Evolutionary conservation across 2,797 vertebrate genomes (phyloP).

Genomic region (Antennarius maculatus): DNA sequence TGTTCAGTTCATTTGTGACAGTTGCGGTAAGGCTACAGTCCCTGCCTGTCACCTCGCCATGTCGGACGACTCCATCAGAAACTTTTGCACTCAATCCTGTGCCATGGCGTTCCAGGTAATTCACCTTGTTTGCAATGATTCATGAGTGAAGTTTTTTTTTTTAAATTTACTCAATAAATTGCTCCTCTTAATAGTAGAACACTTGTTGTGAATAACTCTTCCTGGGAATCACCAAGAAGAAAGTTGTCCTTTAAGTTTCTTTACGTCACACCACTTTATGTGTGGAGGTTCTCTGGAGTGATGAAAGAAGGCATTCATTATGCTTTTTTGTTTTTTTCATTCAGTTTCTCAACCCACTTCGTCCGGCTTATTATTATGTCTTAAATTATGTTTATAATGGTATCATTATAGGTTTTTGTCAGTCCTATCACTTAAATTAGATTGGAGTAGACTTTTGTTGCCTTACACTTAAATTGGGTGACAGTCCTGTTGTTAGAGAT

Average conservation of each 20-base stretch:
- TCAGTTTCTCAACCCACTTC: too few relatives aligned
- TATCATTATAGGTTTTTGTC: not conserved
- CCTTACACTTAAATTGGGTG: too few relatives aligned
- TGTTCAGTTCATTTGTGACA: slow-evolving; percentile 85
- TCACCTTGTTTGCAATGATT: too few relatives aligned
- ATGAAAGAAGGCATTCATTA: not conserved
- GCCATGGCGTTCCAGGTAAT: slow-evolving; percentile 90
- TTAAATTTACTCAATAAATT: too few relatives aligned
- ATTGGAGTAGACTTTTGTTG: not conserved
- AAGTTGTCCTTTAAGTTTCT: too few relatives aligned
- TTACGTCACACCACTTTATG: not conserved
- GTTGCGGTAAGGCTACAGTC: slow-evolving; percentile 84
- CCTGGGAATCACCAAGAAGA: too few relatives aligned
- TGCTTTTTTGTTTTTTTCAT: not conserved
- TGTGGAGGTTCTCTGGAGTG: not conserved
- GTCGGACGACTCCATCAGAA: slow-evolving; percentile 91
- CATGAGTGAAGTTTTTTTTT: too few relatives aligned
- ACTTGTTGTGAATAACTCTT: too few relatives aligned
- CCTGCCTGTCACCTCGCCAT: slow-evolving; percentile 94
- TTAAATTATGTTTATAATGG: too few relatives aligned
- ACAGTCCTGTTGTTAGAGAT: too few relatives aligned
- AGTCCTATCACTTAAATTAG: not conserved
- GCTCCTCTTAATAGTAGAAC: too few relatives aligned
- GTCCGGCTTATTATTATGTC: too few relatives aligned
- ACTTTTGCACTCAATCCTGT: slow-evolving; percentile 91